These are phyloP conservation scores for Pseudomugil gertrudae DNA, from an alignment of 2,797 vertebrate species.

Conservation along the genomic window DNA sequence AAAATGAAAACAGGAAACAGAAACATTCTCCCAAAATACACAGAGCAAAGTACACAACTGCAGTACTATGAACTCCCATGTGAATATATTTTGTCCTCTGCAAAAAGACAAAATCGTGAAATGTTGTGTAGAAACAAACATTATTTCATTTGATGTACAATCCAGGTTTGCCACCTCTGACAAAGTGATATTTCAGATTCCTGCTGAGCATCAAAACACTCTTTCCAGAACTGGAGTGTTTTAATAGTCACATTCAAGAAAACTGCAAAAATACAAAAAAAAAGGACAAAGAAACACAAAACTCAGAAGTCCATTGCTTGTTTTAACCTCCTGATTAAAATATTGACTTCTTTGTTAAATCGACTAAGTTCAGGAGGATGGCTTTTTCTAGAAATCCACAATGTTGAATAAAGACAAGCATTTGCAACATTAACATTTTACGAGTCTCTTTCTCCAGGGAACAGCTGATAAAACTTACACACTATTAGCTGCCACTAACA, in stretches of 20 bases:
- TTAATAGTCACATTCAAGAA: constrained; percentile 54
- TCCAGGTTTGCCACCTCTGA: neutral
- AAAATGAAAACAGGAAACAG: constrained; percentile 68
- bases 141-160: constrained; percentile 52
- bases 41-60: constrained; percentile 45
- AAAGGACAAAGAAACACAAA: constrained; percentile 33
- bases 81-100: constrained; percentile 32
- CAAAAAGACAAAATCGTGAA: constrained; percentile 32
- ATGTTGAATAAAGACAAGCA: constrained; percentile 35
- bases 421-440: constrained; percentile 30
- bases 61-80: constrained; percentile 43
- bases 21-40: constrained; percentile 70
- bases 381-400: constrained; percentile 40
- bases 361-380: constrained; percentile 32
- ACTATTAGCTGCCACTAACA: constrained; percentile 43
- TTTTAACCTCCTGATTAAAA: constrained; percentile 37
- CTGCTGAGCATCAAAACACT: constrained; percentile 40
- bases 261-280: constrained; percentile 27
- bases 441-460: constrained; percentile 22
- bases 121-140: constrained; percentile 26
- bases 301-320: constrained; percentile 39
- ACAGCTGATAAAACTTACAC: constrained; percentile 29
- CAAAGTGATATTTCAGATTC: constrained; percentile 17
- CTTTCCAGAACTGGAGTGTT: constrained; percentile 54
- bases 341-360: constrained; percentile 49